These are phyloP conservation scores for Galleria mellonella DNA, from an alignment of 1,140 invertebrate species.

Conservation along the genomic window DNA sequence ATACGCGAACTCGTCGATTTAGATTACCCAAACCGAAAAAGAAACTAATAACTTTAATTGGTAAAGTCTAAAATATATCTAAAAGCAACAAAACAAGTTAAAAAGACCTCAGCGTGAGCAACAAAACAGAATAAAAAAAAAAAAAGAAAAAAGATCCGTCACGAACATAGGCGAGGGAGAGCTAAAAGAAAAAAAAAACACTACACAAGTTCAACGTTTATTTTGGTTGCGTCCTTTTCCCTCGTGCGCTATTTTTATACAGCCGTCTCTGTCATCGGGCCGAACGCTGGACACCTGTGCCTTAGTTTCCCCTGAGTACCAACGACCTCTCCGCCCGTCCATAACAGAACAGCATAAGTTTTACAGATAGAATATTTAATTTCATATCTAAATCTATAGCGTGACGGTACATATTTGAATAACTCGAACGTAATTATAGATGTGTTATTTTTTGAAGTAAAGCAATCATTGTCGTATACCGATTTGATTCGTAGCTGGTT, in stretches of 20 bases:
- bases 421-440: slow-evolving; percentile 35
- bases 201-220: slow-evolving; percentile 69
- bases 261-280: slow-evolving; percentile 38
- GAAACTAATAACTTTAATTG: slow-evolving; percentile 36
- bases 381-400: slow-evolving; percentile 14
- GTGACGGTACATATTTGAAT: slow-evolving; percentile 20
- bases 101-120: slow-evolving; percentile 48
- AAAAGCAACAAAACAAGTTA: slow-evolving; percentile 69
- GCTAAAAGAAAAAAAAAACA: slow-evolving; percentile 63
- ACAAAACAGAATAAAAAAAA: slow-evolving; percentile 64
- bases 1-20: neutral
- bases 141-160: slow-evolving; percentile 54
- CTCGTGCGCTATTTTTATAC: slow-evolving; percentile 19
- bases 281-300: slow-evolving; percentile 73
- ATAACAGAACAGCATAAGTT: slow-evolving; percentile 37
- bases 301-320: slow-evolving; percentile 72
- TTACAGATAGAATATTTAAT: slow-evolving; percentile 10
- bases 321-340: slow-evolving; percentile 58
- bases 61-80: slow-evolving; percentile 58
- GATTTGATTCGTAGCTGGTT: slow-evolving; percentile 68
- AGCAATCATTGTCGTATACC: slow-evolving; percentile 71
- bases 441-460: slow-evolving; percentile 58
- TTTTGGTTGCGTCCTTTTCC: slow-evolving; percentile 62
- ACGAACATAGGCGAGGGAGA: slow-evolving; percentile 74
- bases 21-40: slow-evolving; percentile 10